Base-by-base conservation (phyloP, 2,797 vertebrate genomes). In the Onychomys torridus region DNA sequence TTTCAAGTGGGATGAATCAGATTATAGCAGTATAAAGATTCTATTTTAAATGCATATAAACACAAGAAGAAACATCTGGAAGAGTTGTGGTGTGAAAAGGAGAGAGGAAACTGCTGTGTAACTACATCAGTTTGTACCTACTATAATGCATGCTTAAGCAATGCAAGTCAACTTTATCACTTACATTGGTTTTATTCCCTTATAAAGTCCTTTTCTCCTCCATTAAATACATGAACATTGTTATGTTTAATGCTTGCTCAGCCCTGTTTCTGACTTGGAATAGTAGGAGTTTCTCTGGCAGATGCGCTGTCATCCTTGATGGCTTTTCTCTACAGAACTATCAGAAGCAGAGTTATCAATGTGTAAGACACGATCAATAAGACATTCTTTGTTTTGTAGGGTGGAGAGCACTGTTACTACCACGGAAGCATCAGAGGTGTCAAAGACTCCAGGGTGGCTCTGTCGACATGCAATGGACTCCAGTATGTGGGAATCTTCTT, bases 351-450 rank as follows among this genome's bases (percentile, higher is more conserved):
- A 69, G 79, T 32, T 67, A 9, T 5, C 29, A 37, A 19, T 43
- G 27, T 12, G 5, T 76, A 37, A 79, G 84, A 43, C 32, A 3
- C 43, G 34, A 57, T 57, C 73, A 37, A 3, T 57, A 2, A 63
- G 67, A 25, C 37, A 16, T 90, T 90, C 97, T 93, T 97, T 98
- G 92, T 87, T 52, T 94, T 81, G 78, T 94, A 99, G 99, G 99
- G 99, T 8, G 99, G 99, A 97, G 99, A 99, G 89, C 99, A 99
- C 98, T 99, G 99, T 97, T 99, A 99, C 98, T 99, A 99, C 98
- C 99, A 99, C 2, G 99, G 99, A 91, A 99, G 98, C 98, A 99
- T 99, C 98, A 99, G 99, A 98, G 99, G 99, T 43, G 98, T 99
- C 85, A 97, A 99, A 91, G 97, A 98, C 94, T 99, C 99, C 97